Conservation (phyloP, 2,888 invertebrate species). For the Cremastinae sp. region DNA sequence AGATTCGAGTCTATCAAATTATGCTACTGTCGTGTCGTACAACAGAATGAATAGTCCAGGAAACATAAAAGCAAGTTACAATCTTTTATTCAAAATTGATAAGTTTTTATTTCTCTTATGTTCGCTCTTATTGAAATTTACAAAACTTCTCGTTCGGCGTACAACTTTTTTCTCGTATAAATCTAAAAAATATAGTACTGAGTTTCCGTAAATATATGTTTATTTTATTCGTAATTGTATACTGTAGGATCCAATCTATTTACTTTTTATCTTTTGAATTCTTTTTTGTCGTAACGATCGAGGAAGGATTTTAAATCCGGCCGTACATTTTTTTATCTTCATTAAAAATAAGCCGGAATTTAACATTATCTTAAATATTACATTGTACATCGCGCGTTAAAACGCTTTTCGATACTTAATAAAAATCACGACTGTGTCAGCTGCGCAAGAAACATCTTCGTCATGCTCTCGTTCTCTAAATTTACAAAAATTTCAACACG, state of each 20-base stretch:
- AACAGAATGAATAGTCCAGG: no score
- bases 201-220: slow-evolving; percentile 69
- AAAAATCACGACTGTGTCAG: slow-evolving; percentile 43
- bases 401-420: slow-evolving; percentile 44
- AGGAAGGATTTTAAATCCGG: slow-evolving; percentile 67
- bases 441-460: slow-evolving; percentile 19
- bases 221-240: slow-evolving; percentile 66
- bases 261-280: slow-evolving; percentile 58
- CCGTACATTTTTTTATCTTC: slow-evolving; percentile 46
- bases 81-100: slow-evolving; percentile 59
- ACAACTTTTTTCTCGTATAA: slow-evolving; percentile 70
- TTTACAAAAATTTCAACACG: slow-evolving; percentile 27
- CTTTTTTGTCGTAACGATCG: slow-evolving; percentile 69
- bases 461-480: slow-evolving; percentile 3
- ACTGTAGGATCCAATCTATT: slow-evolving; percentile 38
- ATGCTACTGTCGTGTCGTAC: no score
- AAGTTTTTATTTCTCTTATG: slow-evolving; percentile 72
- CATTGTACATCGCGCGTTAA: slow-evolving; percentile 56
- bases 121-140: slow-evolving; percentile 77
- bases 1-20: neutral
- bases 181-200: slow-evolving; percentile 72
- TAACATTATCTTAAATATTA: slow-evolving; percentile 54
- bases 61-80: no score
- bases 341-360: slow-evolving; percentile 48
- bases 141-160: slow-evolving; percentile 69